phyloP scores from a whole-genome alignment of 2,113 vertebrate species.

The Gymnocephalus cernua region DNA sequence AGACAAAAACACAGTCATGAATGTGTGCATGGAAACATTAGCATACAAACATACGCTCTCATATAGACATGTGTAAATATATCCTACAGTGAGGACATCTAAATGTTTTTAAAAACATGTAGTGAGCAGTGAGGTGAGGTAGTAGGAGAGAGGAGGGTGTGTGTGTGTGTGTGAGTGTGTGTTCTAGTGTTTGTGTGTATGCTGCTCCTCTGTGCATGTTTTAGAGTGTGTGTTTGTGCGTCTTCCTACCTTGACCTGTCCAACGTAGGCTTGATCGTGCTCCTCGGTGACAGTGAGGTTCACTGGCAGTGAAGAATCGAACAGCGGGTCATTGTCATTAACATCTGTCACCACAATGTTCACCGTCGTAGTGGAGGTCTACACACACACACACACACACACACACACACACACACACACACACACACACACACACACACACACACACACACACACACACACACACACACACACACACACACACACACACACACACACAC shows the following conservation, averaged over 20 bases:
- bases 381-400: constrained; percentile 51
- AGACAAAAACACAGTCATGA: constrained; percentile 22
- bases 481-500: constrained; percentile 55
- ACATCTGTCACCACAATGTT: constrained; percentile 95
- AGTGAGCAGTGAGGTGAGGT: not conserved
- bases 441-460: constrained; percentile 32
- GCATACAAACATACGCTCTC: not conserved
- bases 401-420: constrained; percentile 28
- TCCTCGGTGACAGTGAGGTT: constrained; percentile 94
- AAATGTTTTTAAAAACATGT: not conserved
- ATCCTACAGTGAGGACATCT: not conserved
- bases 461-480: constrained; percentile 27
- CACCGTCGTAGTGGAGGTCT: constrained; percentile 94
- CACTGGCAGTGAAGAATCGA: constrained; percentile 89
- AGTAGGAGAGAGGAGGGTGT: too few species aligned
- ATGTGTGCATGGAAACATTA: constrained; percentile 3
- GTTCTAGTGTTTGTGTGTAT: too few species aligned
- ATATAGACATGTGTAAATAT: not conserved
- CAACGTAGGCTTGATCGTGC: constrained; percentile 91
- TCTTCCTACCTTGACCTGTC: constrained; percentile 92
- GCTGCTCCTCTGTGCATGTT: not conserved
- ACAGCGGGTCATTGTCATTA: constrained; percentile 95
- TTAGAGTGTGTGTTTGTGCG: not conserved
- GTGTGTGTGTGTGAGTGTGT: not conserved
- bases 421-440: constrained; percentile 47